phyloP scores from a whole-genome alignment of 2,797 vertebrate species.

The Bovichtus diacanthus region DNA sequence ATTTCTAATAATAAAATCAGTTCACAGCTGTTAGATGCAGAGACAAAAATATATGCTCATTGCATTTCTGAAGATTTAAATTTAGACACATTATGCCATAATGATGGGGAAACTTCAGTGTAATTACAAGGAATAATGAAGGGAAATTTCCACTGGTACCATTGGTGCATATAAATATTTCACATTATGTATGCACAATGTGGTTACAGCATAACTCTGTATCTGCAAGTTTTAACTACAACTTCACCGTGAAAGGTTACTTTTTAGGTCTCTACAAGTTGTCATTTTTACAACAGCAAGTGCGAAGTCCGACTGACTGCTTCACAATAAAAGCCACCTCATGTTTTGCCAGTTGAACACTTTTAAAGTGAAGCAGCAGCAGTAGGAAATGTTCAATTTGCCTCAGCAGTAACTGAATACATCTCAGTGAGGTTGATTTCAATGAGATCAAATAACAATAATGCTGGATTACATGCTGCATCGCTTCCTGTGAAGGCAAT shows the following conservation, averaged over 20 bases:
- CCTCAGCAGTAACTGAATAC: constrained; percentile 2
- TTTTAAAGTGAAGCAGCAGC: not conserved
- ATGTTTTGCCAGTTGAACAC: not conserved
- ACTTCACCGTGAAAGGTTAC: too few species aligned
- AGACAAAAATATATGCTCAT: not conserved
- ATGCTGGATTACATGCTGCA: not conserved
- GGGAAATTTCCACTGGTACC: constrained; percentile 1
- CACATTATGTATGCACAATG: too few species aligned
- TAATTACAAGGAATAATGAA: not conserved
- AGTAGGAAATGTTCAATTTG: not conserved
- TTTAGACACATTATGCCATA: not conserved
- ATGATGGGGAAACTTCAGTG: not conserved
- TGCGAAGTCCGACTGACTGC: too few species aligned
- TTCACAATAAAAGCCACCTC: not conserved
- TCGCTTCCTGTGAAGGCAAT: not conserved
- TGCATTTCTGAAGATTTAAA: not conserved
- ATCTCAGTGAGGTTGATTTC: not conserved
- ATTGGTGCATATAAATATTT: not conserved
- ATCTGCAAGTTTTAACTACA: too few species aligned
- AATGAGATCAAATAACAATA: not conserved
- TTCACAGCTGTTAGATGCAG: not conserved
- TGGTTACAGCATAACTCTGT: too few species aligned
- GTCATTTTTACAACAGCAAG: too few species aligned
- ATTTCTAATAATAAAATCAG: constrained; percentile 48
- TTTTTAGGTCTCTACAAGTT: too few species aligned